phyloP scores from a whole-genome alignment of 2,797 vertebrate genomes.

The Alosa sapidissima region DNA sequence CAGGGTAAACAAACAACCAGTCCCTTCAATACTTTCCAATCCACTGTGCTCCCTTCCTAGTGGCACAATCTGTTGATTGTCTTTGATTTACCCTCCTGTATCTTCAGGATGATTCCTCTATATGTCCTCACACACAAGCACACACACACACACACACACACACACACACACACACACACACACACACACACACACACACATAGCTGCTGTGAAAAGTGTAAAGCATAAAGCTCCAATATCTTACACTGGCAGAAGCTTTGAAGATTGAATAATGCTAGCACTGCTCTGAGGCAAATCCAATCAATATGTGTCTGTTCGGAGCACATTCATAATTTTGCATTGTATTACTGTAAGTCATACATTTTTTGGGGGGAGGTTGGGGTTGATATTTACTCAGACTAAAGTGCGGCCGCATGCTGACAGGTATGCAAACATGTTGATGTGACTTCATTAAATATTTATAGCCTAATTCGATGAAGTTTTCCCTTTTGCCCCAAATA shows the following conservation, averaged over 20 bases:
- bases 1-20: background rate
- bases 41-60: background rate
- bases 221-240: background rate
- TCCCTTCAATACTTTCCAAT: background rate
- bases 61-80: constrained; percentile 10
- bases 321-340: constrained; percentile 22
- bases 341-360: constrained; percentile 21
- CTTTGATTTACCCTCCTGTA: constrained; percentile 6
- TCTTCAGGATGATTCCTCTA: constrained; percentile 5
- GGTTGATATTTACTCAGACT: constrained; percentile 9
- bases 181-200: no score
- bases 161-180: background rate
- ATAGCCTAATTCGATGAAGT: constrained; percentile 19
- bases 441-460: constrained; percentile 19
- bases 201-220: background rate
- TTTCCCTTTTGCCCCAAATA: constrained; percentile 11
- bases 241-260: background rate
- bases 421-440: constrained; percentile 25
- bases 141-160: background rate
- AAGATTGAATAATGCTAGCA: background rate
- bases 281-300: constrained; percentile 7
- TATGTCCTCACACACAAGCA: background rate
- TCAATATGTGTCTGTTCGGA: constrained; percentile 20
- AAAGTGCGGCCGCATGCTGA: background rate
- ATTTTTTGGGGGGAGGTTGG: background rate